These are phyloP conservation scores for Rhagoletis zephyria DNA, from an alignment of 1,140 invertebrate genomes.

Conservation along the genomic window DNA sequence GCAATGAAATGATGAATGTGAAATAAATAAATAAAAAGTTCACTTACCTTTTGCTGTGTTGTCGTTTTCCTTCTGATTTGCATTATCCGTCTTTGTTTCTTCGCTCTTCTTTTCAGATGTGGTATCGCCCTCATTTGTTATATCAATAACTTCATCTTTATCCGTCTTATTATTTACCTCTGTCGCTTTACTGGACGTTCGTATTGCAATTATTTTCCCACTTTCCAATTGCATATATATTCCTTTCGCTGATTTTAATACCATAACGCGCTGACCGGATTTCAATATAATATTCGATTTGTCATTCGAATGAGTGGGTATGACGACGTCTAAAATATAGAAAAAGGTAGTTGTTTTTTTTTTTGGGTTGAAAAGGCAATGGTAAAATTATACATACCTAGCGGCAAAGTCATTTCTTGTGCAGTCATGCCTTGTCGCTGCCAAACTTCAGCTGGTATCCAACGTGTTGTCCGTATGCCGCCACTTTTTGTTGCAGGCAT, in stretches of 20 bases:
- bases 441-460: constrained; percentile 91
- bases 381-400: constrained; percentile 75
- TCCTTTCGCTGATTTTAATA: constrained; percentile 93
- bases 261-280: constrained; percentile 92
- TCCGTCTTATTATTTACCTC: constrained; percentile 62
- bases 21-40: no score
- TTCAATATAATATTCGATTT: constrained; percentile 89
- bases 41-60: constrained; percentile 6
- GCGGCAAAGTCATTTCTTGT: constrained; percentile 92
- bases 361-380: not conserved
- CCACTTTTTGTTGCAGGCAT: constrained; percentile 70
- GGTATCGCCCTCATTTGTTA: constrained; percentile 62
- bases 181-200: constrained; percentile 65
- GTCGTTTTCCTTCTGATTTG: constrained; percentile 40
- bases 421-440: constrained; percentile 93
- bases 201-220: constrained; percentile 96
- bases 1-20: no score
- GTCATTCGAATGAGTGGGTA: constrained; percentile 91
- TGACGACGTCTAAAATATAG: constrained; percentile 84
- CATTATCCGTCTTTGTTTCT: constrained; percentile 38
- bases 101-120: constrained; percentile 49
- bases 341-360: constrained; percentile 12
- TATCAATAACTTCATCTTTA: constrained; percentile 70
- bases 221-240: constrained; percentile 96
- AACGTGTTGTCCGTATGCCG: constrained; percentile 76